These are phyloP conservation scores for Panonychus citri DNA, from an alignment of 1,140 invertebrate species.

Conservation along the genomic window DNA sequence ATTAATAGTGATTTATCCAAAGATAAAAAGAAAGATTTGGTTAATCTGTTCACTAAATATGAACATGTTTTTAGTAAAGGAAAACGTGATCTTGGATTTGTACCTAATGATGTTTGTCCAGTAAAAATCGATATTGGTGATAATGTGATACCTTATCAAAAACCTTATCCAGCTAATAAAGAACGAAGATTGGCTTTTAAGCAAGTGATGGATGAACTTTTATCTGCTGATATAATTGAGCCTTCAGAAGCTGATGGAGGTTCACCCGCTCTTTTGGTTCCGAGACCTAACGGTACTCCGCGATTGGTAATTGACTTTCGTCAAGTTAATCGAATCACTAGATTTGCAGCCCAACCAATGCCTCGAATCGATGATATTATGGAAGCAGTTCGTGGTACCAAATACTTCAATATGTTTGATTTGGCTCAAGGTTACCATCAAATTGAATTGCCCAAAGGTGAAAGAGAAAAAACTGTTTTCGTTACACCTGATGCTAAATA, in stretches of 20 bases:
- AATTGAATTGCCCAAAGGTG: slow-evolving; percentile 19
- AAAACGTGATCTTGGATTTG: too few species aligned
- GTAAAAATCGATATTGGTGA: too few species aligned
- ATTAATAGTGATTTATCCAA: too few species aligned
- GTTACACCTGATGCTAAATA: slow-evolving; percentile 20
- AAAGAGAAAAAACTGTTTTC: slow-evolving; percentile 25
- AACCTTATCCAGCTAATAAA: background rate
- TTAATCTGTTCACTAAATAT: too few species aligned
- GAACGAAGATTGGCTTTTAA: background rate
- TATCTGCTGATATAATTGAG: slow-evolving; percentile 9
- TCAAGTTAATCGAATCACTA: slow-evolving; percentile 20
- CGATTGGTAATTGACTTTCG: slow-evolving; percentile 29
- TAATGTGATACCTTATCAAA: background rate
- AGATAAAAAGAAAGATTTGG: too few species aligned
- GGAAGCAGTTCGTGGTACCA: slow-evolving; percentile 17
- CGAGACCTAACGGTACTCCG: slow-evolving; percentile 25
- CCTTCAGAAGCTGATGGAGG: background rate
- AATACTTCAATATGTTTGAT: slow-evolving; percentile 7
- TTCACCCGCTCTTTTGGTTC: background rate
- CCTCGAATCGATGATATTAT: slow-evolving; percentile 21
- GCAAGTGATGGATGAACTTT: background rate
- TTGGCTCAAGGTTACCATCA: slow-evolving; percentile 26
- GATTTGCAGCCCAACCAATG: slow-evolving; percentile 20
- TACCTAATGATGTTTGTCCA: too few species aligned
- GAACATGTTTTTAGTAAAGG: too few species aligned